Evolutionary conservation across 2,113 vertebrate genomes (phyloP).

Genomic region (Rousettus leschenaultii): DNA sequence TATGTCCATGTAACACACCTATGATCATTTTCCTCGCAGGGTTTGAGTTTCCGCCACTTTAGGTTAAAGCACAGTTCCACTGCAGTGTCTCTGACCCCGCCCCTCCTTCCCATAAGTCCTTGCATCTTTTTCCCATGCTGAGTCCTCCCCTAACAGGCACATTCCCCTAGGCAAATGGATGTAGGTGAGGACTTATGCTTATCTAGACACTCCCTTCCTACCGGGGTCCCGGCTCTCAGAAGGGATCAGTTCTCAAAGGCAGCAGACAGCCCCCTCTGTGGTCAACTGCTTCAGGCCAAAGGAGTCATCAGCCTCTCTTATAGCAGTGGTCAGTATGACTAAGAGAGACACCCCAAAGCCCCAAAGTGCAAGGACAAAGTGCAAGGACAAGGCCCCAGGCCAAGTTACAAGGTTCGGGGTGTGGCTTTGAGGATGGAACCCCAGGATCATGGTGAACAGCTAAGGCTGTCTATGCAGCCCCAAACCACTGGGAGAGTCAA

Average conservation of each 20-base stretch:
- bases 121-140: no score
- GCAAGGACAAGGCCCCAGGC: not conserved
- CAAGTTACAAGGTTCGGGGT: not conserved
- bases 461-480: not conserved
- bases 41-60: not conserved
- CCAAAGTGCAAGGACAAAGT: not conserved
- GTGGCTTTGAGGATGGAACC: not conserved
- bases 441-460: not conserved
- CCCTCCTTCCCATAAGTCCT: rapidly evolving
- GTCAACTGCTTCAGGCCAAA: not conserved
- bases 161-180: not conserved
- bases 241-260: not conserved
- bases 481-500: not conserved
- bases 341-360: not conserved
- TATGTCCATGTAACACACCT: not conserved
- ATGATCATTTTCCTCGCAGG: not conserved
- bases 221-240: not conserved
- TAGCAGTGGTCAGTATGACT: not conserved
- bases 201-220: not conserved
- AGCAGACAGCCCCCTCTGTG: not conserved
- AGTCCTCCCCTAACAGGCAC: not conserved
- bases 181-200: no score
- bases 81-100: not conserved
- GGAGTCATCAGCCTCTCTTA: not conserved
- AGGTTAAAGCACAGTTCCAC: not conserved